Evolutionary conservation across 1,140 invertebrate genomes (phyloP).

Genomic region (Dolichoris vasculosae): DNA sequence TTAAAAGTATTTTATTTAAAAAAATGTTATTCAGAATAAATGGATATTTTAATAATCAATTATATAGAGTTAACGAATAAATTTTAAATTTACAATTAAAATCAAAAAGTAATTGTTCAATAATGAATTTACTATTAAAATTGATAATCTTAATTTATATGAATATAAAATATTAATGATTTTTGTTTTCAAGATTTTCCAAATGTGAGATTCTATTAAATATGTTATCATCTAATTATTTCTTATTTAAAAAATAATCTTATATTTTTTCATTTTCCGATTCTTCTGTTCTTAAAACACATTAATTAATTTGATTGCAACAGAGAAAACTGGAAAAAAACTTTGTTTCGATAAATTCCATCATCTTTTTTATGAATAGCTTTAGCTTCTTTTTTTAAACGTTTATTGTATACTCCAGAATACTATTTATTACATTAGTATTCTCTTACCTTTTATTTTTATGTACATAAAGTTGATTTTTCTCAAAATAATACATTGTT

Average conservation of each 20-base stretch:
- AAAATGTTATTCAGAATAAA: no score
- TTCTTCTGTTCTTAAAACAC: slow-evolving; percentile 11
- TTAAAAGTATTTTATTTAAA: no score
- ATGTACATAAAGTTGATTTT: background rate
- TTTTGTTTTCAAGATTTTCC: no score
- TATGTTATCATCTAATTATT: background rate
- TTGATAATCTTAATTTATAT: background rate
- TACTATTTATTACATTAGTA: slow-evolving; percentile 2
- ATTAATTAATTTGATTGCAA: slow-evolving; percentile 37
- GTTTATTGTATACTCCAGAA: slow-evolving; percentile 10
- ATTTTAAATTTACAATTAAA: no score
- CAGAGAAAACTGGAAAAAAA: slow-evolving; percentile 6
- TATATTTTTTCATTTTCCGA: slow-evolving; percentile 17
- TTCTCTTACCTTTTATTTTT: background rate
- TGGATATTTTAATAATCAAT: no score
- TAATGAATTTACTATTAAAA: background rate
- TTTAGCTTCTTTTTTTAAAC: slow-evolving; percentile 17
- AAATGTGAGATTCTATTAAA: background rate
- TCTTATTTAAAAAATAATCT: background rate
- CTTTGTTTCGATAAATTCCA: slow-evolving; percentile 47
- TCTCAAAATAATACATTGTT: slow-evolving; percentile 4
- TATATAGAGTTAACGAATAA: no score
- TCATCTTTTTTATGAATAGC: slow-evolving; percentile 44
- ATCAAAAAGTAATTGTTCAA: background rate
- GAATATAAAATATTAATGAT: no score